Evolutionary conservation across 2,888 invertebrate genomes (phyloP).

Genomic region (Caenorhabditis sp.): DNA sequence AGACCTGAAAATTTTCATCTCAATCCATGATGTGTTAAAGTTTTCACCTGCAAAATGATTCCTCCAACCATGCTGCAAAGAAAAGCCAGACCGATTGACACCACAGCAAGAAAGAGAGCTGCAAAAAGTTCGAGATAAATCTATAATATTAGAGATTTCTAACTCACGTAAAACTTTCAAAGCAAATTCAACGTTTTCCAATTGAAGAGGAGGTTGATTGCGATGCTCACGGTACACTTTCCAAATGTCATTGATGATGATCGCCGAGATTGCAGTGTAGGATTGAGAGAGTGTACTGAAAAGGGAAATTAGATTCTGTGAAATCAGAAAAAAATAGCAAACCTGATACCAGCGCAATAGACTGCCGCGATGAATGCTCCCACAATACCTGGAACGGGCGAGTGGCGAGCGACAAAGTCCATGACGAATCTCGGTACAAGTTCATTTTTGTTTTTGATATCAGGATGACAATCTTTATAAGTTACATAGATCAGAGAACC

Average conservation of each 20-base stretch:
- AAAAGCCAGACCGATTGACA: constrained; percentile 63
- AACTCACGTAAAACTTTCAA: constrained; percentile 71
- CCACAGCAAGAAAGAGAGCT: constrained; percentile 41
- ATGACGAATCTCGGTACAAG: constrained; percentile 77
- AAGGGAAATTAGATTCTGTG: background rate
- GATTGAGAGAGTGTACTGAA: constrained; percentile 77
- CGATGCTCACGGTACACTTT: constrained; percentile 34
- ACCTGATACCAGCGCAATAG: constrained; percentile 77
- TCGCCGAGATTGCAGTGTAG: constrained; percentile 77
- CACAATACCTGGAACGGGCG: constrained; percentile 60
- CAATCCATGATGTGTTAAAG: background rate
- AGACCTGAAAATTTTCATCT: constrained; percentile 66
- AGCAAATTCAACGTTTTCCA: constrained; percentile 34
- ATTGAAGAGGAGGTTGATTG: constrained; percentile 22
- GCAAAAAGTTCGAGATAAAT: background rate
- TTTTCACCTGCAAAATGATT: constrained; percentile 68
- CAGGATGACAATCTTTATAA: constrained; percentile 79
- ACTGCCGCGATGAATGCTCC: constrained; percentile 79
- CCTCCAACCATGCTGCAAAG: constrained; percentile 65
- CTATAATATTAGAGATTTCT: background rate
- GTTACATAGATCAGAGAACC: constrained; percentile 78
- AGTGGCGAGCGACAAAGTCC: constrained; percentile 48
- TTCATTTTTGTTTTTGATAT: constrained; percentile 64
- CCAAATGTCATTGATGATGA: constrained; percentile 77
- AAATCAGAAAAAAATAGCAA: too few relatives aligned